Percentiles rank a stretch among this genome's conserved stretches.
These are phyloP conservation scores for Thymelicus sylvestris DNA, from an alignment of 2,888 invertebrate genomes.

Conservation along the genomic window DNA sequence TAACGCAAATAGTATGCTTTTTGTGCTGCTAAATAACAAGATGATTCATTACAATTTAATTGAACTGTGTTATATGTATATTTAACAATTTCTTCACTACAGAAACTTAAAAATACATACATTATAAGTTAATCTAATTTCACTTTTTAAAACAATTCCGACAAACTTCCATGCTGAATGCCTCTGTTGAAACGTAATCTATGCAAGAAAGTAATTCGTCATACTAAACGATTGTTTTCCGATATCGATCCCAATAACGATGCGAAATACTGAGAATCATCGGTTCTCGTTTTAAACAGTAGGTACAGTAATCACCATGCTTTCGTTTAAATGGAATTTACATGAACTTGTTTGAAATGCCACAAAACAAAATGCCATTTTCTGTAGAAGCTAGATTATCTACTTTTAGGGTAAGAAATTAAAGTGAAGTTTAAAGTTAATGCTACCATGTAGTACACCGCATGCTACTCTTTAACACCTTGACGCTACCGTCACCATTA, in stretches of 20 bases:
- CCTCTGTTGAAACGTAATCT: slow-evolving; percentile 12
- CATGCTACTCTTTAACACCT: too few relatives aligned
- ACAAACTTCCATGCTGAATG: not conserved
- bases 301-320: slow-evolving; percentile 20
- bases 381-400: not conserved
- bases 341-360: slow-evolving; percentile 10
- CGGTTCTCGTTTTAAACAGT: slow-evolving; percentile 24
- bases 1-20: too few relatives aligned
- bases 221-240: slow-evolving; percentile 54
- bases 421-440: not conserved
- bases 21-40: too few relatives aligned
- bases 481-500: too few relatives aligned
- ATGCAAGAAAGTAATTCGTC: slow-evolving; percentile 46
- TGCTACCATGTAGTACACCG: too few relatives aligned
- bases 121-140: too few relatives aligned
- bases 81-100: too few relatives aligned
- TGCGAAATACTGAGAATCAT: slow-evolving; percentile 62
- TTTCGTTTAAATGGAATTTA: slow-evolving; percentile 8
- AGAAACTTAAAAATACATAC: too few relatives aligned
- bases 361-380: not conserved
- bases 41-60: too few relatives aligned
- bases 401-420: not conserved
- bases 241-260: slow-evolving; percentile 52
- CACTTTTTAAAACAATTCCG: too few relatives aligned
- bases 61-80: too few relatives aligned